Evolutionary conservation across 1,140 invertebrate species (phyloP).

Genomic region (Sycophila sp.): DNA sequence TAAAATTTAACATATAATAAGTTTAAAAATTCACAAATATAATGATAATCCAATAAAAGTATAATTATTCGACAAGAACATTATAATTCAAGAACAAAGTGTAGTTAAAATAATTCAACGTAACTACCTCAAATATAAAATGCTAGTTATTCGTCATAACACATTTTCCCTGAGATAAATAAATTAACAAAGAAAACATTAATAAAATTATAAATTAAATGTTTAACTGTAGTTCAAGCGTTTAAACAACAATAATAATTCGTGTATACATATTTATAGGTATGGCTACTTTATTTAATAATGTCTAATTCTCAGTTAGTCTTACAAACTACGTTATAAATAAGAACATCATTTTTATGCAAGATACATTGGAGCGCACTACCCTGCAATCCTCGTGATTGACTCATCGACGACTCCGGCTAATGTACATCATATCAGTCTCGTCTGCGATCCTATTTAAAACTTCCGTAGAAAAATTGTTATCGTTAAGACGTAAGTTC

Average conservation of each 20-base stretch:
- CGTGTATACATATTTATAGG: not conserved
- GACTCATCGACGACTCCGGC: not conserved
- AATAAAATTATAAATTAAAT: not conserved
- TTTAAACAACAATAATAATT: not conserved
- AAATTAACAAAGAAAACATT: no score
- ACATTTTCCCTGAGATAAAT: no score
- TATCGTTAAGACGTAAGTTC: not conserved
- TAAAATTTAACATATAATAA: no score
- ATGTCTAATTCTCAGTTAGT: not conserved
- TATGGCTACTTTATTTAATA: constrained; percentile 14
- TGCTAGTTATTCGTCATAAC: no score
- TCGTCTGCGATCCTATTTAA: not conserved
- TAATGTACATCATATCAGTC: constrained; percentile 10
- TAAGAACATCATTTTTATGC: constrained; percentile 15
- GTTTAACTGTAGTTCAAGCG: no score
- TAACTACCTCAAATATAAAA: no score
- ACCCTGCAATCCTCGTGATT: not conserved
- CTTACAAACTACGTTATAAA: constrained; percentile 19
- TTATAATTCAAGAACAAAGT: no score
- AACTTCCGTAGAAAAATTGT: constrained; percentile 27
- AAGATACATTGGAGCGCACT: constrained; percentile 11
- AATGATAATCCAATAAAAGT: no score
- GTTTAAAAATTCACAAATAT: no score
- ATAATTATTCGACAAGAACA: no score
- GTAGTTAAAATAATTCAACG: no score